Evolutionary conservation across 2,113 vertebrate genomes (phyloP), one percentile per base, ranked within the genome.

Genomic region (Taurulus bubalis): DNA sequence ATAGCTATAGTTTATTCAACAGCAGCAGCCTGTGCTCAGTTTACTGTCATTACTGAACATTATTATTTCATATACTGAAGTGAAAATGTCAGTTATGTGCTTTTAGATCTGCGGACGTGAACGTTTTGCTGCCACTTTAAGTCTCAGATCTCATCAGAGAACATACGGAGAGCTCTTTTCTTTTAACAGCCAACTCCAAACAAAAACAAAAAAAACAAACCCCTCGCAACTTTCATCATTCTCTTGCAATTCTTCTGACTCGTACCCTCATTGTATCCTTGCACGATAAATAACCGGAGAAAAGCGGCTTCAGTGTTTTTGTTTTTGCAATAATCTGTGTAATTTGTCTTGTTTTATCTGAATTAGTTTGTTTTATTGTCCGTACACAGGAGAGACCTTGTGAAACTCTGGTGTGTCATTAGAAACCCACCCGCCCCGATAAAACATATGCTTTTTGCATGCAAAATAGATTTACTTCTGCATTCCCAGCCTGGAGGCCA

Each of bases 1-100:
- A 77, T 45, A 51, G 26, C 68, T 74, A 22, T 76, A 63, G 59
- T 79, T 86, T 74, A 75, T 65, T 77, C 60, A 64, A 59, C 58
- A 51, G 49, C 49, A 26, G 28, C 58, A 64, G 47, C 22, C 49
- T 64, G 14, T 15, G 49, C 45, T 69, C 68, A 65, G 63, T 85
- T 83, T 56, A 51, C 76, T 66, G 65, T 62, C 70, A 77, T 84
- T 51, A 51, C 63, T 28, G 71, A 40, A 36, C 56, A 64, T 83
- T 63, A 76, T 71, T 77, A 77, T 77, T 84, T 80, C 73, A 76
- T 20, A 53, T 28, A 51, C 15, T 16, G 0, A 64, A 80, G 49
- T 59, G 34, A 84, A 80, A 77, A 71, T 58, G 79, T 65, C 79
- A 81, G 51, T 10, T 28, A 7, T 3, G 7, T 3, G 55, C 53